Base-by-base conservation (phyloP, 2,113 vertebrate genomes). In the Canis aureus region DNA sequence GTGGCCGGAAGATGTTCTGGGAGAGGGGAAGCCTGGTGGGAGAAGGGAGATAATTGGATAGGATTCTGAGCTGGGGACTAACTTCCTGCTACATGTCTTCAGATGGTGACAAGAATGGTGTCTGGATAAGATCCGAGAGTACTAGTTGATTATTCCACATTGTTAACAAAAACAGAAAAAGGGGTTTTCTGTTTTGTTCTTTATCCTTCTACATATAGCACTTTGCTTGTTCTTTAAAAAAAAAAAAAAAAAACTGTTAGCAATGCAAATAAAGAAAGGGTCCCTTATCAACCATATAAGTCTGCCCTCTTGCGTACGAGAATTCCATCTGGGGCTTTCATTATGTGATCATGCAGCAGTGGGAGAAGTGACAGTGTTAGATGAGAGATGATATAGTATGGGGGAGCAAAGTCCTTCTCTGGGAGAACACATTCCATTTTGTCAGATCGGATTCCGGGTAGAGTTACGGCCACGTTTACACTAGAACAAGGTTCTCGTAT, bases 331-430 rank as follows among this genome's bases (percentile, higher is more conserved):
- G 88, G 60, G 59, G 11, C 78, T 93, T 97, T 96, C 71, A 55
- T 91, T 98, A 67, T n/a, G 57, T 71, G 51, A 97, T 95, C 94
- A 86, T 67, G 32, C 88, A 87, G 78, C 91, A 90, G 94, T 94
- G 83, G 89, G 95, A 84, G 84, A 96, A 81, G 87, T 78, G 85
- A 85, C 83, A 83, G 0, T 59, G 94, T 82, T 35, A 59, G 74
- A 74, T 94, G 87, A 92, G 66, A 88, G 89, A 78, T 90, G 80
- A 92, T 85, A 20, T 8, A 60, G 59, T 66, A 13, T 6, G 22
- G 23, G 10, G 3, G 25, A 11, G 43, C 43, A 16, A 19, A n/a
- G 23, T 49, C 49, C 64, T 95, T 60, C 43, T 78, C 76, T 23
- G 8, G 62, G 80, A 94, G 81, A 89, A 57, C 25, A 69, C 29